Conservation (phyloP, 2,797 vertebrate genomes). For the Pangasius mekongensis region DNA sequence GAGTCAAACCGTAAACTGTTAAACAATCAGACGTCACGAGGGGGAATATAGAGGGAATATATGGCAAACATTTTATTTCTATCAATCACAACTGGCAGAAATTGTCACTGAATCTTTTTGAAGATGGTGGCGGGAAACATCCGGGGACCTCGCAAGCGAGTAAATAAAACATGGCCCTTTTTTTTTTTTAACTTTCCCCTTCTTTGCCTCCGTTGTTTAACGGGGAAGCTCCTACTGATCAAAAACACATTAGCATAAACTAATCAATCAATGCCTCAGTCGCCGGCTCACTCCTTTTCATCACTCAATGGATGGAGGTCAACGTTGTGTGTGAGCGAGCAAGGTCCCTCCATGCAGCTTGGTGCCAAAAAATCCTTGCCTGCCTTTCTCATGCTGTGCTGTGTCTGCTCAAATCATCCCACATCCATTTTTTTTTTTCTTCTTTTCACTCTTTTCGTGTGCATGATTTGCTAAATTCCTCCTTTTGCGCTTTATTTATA, state of each 20-base stretch:
- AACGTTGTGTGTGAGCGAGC: slow-evolving; percentile 34
- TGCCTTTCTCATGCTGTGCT: slow-evolving; percentile 60
- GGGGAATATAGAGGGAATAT: slow-evolving; percentile 43
- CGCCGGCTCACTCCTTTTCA: slow-evolving; percentile 64
- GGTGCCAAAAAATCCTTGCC: slow-evolving; percentile 55
- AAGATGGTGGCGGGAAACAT: slow-evolving; percentile 58
- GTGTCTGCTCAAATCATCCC: slow-evolving; percentile 55
- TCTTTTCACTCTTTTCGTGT: not conserved
- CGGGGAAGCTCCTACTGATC: slow-evolving; percentile 65
- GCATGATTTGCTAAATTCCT: slow-evolving; percentile 8
- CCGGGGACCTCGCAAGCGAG: slow-evolving; percentile 53
- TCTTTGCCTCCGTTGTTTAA: slow-evolving; percentile 59
- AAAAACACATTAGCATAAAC: slow-evolving; percentile 75
- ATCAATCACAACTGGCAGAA: slow-evolving; percentile 67
- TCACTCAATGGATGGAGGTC: slow-evolving; percentile 66
- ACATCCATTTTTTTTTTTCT: slow-evolving; percentile 61
- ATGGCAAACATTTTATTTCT: slow-evolving; percentile 53
- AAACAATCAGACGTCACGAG: slow-evolving; percentile 57
- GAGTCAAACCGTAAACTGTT: slow-evolving; percentile 62
- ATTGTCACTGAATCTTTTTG: slow-evolving; percentile 65
- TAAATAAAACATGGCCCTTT: slow-evolving; percentile 71
- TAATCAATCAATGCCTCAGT: slow-evolving; percentile 72
- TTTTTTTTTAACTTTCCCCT: not conserved
- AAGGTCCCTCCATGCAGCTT: slow-evolving; percentile 49
- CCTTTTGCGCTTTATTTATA: slow-evolving; percentile 10